A percentile compares a stretch with the other conserved stretches of the same genome.
phyloP scores from a whole-genome alignment of 2,888 invertebrate species.

The Eupithecia vulgata region DNA sequence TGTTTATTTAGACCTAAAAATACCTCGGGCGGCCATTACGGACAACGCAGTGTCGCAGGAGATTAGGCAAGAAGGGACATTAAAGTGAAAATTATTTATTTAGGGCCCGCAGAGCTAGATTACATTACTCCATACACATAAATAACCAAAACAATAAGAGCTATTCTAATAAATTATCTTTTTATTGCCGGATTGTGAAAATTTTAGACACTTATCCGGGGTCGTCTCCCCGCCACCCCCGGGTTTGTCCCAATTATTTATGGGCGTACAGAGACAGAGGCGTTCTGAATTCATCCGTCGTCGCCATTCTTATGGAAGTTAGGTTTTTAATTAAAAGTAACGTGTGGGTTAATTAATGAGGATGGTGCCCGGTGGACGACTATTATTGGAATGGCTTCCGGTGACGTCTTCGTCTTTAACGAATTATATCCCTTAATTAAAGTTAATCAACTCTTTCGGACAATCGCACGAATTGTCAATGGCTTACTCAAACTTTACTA shows the following conservation, averaged over 20 bases:
- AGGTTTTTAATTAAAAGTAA: slow-evolving; percentile 80
- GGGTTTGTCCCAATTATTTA: slow-evolving; percentile 84
- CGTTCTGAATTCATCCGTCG: slow-evolving; percentile 79
- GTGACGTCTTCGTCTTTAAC: slow-evolving; percentile 15
- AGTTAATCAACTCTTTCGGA: not conserved
- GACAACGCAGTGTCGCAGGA: slow-evolving; percentile 74
- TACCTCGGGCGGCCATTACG: slow-evolving; percentile 82
- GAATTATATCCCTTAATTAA: slow-evolving; percentile 1
- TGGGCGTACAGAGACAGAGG: slow-evolving; percentile 78
- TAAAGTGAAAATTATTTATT: slow-evolving; percentile 84
- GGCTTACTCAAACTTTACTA: not conserved
- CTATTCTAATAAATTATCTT: slow-evolving; percentile 85
- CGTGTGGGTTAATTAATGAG: slow-evolving; percentile 79
- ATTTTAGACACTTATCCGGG: slow-evolving; percentile 83
- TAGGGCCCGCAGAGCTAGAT: slow-evolving; percentile 81
- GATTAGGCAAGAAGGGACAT: slow-evolving; percentile 84
- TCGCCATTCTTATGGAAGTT: slow-evolving; percentile 77
- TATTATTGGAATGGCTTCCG: slow-evolving; percentile 52
- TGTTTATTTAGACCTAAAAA: slow-evolving; percentile 84
- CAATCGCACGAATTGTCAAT: not conserved
- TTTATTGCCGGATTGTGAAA: slow-evolving; percentile 85
- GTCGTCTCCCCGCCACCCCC: slow-evolving; percentile 42
- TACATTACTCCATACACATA: slow-evolving; percentile 85
- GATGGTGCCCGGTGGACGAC: slow-evolving; percentile 54
- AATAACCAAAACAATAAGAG: slow-evolving; percentile 85